These are phyloP conservation scores for Masticophis lateralis DNA, from an alignment of 2,797 vertebrate species.

Conservation along the genomic window DNA sequence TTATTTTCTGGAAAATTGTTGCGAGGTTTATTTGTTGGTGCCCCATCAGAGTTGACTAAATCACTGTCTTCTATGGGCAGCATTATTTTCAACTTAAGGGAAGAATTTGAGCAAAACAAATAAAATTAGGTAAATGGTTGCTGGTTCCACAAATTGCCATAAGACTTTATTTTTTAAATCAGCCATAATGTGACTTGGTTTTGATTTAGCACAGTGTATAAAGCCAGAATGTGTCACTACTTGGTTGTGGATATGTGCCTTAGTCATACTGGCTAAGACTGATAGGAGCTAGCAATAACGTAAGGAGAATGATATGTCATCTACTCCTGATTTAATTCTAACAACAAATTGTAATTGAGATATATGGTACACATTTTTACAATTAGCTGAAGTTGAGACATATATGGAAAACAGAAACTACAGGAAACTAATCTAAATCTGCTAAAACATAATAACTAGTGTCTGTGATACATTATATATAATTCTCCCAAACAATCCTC, in stretches of 20 bases:
- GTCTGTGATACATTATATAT: neutral
- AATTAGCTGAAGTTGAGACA: neutral
- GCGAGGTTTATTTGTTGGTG: neutral
- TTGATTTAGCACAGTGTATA: neutral
- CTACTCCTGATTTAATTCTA: neutral
- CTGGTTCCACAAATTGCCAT: neutral
- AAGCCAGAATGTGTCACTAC: neutral
- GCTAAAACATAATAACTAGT: neutral
- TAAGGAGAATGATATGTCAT: neutral
- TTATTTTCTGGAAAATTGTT: neutral
- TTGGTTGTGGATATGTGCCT: neutral
- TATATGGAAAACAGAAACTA: neutral
- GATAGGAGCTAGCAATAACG: neutral
- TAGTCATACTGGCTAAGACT: neutral
- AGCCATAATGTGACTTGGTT: neutral
- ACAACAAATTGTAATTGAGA: neutral
- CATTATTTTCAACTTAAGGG: neutral
- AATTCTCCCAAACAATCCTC: neutral
- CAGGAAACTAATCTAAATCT: neutral
- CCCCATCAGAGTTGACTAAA: neutral
- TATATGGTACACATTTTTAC: neutral
- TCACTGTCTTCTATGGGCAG: neutral
- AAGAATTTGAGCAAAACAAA: neutral
- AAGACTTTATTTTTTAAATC: neutral
- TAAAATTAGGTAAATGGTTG: neutral